Percentiles rank a stretch among this genome's conserved stretches.
phyloP scores from a whole-genome alignment of 2,797 vertebrate genomes.

The Microhierax caerulescens region DNA sequence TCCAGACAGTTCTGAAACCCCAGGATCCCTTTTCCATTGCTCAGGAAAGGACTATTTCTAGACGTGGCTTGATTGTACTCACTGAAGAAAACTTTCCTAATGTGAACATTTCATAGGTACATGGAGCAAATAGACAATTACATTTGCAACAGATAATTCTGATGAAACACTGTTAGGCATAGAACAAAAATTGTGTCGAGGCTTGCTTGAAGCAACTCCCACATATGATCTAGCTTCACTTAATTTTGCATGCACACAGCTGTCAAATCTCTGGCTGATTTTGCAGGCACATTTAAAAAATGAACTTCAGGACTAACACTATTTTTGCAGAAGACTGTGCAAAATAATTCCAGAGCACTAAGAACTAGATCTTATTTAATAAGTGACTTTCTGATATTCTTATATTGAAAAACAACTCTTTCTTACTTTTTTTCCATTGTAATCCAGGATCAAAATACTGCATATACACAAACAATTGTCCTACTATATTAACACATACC shows the following conservation, averaged over 20 bases:
- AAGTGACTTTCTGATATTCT: background rate
- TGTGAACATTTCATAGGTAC: background rate
- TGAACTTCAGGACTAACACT: background rate
- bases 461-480: background rate
- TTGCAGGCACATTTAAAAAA: background rate
- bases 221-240: background rate
- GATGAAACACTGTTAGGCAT: background rate
- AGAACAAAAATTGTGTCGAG: background rate
- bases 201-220: background rate
- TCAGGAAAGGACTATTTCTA: background rate
- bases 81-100: background rate
- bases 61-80: background rate
- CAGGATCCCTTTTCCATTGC: background rate
- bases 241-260: background rate
- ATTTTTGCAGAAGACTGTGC: background rate
- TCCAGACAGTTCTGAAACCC: background rate
- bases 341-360: background rate
- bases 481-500: background rate
- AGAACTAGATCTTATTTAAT: background rate
- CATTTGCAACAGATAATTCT: background rate
- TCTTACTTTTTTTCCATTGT: background rate
- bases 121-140: background rate
- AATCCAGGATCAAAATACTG: background rate
- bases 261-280: background rate
- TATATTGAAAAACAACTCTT: background rate